Evolutionary conservation across 2,888 invertebrate species (phyloP), one percentile per base, ranked within the genome.

Genomic region (Volucella zonaria): DNA sequence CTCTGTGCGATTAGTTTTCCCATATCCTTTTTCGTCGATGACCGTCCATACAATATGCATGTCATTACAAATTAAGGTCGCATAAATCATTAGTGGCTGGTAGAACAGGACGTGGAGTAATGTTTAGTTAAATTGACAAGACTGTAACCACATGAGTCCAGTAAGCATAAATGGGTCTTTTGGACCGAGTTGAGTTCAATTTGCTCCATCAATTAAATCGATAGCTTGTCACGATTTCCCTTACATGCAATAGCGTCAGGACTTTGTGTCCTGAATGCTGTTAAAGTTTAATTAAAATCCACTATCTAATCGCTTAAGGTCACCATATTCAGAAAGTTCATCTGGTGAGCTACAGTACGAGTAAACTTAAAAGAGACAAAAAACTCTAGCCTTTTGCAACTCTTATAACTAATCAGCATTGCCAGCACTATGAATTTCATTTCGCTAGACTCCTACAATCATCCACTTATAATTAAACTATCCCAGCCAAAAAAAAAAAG

Each of bases 61-160:
- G 18, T 12, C 51, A 71, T 59, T 74, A 23, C 45, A 75, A 67
- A 75, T 75, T 58, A 49, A 42, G 51, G 58, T 67, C 58, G 38
- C 12, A 56, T 31, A 31, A 51, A 43, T 75, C 47, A 59, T 75
- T 49, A 58, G 47, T 31, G 14, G 56, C 11, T 8, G 10, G 56
- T 18, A 31, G 31, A 31, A 31, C 6, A 31, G 31, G 31, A 31
- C 31, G 31, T 31, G 31, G 4, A 31, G 31, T 23, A 3, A 14
- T 14, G 49, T 14, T 49, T 14, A 49, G 56, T 56, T 42, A 10
- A 75, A 15, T 68, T 10, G 12, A 47, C 56, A 12, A 31, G n/a
- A 18, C 54, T 6, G n/a, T 23, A 23, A 11, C 14, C 12, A 52
- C 31, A 52, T 23, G 23, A 31, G 54, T 31, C 3, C 12, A n/a